Percentiles rank a stretch among this genome's conserved stretches.
Evolutionary conservation across 2,888 invertebrate genomes (phyloP).

Genomic region (Tuta absoluta): DNA sequence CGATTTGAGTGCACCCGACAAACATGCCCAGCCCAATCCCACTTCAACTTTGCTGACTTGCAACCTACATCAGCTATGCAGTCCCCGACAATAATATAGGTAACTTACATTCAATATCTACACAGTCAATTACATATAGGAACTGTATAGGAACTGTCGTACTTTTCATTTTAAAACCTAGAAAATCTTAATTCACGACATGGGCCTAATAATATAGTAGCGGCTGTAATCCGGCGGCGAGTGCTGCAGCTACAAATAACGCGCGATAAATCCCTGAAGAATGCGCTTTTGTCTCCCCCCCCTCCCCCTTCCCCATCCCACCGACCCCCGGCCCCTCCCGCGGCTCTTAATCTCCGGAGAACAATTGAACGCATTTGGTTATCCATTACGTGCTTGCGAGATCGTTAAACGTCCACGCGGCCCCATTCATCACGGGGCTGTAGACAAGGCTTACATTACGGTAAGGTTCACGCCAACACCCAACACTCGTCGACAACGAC

Average conservation of each 20-base stretch:
- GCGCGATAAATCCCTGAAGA: constrained; percentile 26
- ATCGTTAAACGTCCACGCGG: constrained; percentile 46
- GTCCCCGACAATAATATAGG: too few relatives aligned
- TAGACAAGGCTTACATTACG: constrained; percentile 20
- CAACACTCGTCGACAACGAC: neutral
- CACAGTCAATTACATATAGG: too few relatives aligned
- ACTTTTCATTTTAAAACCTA: too few relatives aligned
- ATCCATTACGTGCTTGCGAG: constrained; percentile 33
- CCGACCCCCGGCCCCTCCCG: constrained; percentile 28
- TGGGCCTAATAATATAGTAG: constrained; percentile 11
- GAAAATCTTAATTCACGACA: constrained; percentile 9
- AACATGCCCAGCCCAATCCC: too few relatives aligned
- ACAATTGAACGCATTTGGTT: constrained; percentile 52
- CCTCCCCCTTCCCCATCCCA: constrained; percentile 27
- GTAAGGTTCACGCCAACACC: neutral
- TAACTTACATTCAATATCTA: too few relatives aligned
- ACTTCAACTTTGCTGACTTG: too few relatives aligned
- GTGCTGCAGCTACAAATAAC: constrained; percentile 25
- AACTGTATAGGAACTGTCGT: too few relatives aligned
- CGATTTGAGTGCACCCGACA: too few relatives aligned
- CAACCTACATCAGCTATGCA: too few relatives aligned
- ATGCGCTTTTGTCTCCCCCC: constrained; percentile 37
- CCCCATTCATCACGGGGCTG: constrained; percentile 40
- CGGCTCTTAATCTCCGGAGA: constrained; percentile 49
- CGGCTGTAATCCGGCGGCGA: constrained; percentile 9